These are phyloP conservation scores for Barnardius zonarius DNA, from an alignment of 2,113 vertebrate species.

Conservation along the genomic window DNA sequence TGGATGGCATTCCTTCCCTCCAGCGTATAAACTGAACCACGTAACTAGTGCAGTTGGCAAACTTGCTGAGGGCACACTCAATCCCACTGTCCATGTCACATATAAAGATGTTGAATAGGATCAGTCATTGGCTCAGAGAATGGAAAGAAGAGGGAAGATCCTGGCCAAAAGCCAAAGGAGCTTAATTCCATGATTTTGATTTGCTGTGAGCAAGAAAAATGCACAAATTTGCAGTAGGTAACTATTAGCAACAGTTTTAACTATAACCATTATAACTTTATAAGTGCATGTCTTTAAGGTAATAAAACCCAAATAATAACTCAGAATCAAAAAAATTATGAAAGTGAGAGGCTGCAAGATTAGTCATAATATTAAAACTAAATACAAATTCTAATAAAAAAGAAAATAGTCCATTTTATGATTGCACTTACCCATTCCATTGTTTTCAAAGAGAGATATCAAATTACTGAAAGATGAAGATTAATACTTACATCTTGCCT, in stretches of 20 bases:
- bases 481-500: neutral
- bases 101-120: neutral
- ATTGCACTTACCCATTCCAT: accelerated
- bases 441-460: neutral
- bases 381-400: neutral
- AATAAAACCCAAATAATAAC: neutral
- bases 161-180: neutral
- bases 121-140: neutral
- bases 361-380: neutral
- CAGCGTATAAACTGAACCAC: neutral
- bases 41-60: neutral
- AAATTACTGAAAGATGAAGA: neutral
- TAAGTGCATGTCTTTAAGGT: neutral
- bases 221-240: neutral
- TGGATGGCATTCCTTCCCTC: neutral
- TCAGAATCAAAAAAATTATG: neutral
- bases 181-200: neutral
- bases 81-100: neutral
- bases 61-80: neutral
- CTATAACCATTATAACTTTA: neutral
- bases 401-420: neutral
- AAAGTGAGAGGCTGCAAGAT: conserved; percentile 7
- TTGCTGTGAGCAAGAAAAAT: neutral
- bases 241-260: neutral
- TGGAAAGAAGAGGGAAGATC: neutral